Conservation (phyloP, 2,797 vertebrate genomes). For the Mus caroli region DNA sequence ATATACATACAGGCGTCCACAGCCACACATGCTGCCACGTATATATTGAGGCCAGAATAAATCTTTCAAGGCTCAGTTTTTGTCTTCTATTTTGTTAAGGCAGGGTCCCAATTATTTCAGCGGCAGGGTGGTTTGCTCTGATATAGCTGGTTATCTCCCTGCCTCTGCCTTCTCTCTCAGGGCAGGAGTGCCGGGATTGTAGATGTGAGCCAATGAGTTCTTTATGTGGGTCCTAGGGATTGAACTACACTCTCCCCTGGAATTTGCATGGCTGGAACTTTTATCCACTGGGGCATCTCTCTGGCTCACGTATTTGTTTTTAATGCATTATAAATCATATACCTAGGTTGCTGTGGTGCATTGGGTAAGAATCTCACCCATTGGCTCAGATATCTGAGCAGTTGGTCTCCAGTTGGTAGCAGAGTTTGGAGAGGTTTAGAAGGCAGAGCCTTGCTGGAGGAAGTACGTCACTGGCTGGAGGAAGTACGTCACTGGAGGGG, state of each 20-base stretch:
- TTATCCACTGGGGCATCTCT: neutral
- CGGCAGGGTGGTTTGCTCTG: neutral
- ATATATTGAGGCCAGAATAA: neutral
- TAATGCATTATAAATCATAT: slow-evolving; percentile 4
- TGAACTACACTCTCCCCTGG: neutral
- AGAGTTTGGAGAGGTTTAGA: neutral
- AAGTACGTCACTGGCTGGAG: neutral
- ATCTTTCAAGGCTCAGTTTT: neutral
- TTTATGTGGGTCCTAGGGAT: neutral
- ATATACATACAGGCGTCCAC: neutral
- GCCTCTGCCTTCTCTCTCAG: neutral
- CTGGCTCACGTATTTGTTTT: slow-evolving; percentile 17
- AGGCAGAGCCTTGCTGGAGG: neutral
- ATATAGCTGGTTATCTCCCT: neutral
- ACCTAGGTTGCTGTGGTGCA: neutral
- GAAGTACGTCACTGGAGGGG: too few species aligned
- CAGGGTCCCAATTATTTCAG: neutral
- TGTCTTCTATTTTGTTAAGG: neutral
- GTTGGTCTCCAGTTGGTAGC: neutral
- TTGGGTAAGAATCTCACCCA: neutral
- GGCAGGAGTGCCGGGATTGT: neutral
- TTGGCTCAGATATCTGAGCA: neutral
- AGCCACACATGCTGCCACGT: neutral
- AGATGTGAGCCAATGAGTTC: neutral
- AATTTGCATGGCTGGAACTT: neutral